These are phyloP conservation scores for Platalea minor DNA, from an alignment of 2,797 vertebrate genomes.

Conservation along the genomic window DNA sequence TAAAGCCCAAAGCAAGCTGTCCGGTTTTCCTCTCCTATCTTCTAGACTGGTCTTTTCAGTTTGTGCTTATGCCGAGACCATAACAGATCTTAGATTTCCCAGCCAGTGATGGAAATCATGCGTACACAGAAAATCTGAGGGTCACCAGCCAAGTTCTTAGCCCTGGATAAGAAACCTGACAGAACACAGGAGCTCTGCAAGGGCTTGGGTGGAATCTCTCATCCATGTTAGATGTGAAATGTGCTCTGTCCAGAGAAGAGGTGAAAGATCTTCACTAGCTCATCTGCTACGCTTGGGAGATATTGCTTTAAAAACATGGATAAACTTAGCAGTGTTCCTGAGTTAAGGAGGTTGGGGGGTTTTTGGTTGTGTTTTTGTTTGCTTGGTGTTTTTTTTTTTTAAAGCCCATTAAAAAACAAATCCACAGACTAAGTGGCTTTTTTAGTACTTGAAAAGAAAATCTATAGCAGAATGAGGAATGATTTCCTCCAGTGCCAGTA, in stretches of 20 bases:
- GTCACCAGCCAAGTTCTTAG: not conserved
- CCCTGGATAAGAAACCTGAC: not conserved
- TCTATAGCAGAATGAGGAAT: not conserved
- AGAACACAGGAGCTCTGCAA: not conserved
- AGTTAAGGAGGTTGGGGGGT: not conserved
- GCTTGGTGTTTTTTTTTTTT: not conserved
- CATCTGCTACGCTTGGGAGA: not conserved
- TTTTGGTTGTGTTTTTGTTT: no score
- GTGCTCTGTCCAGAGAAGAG: not conserved
- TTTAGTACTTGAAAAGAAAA: not conserved
- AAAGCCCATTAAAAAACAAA: not conserved
- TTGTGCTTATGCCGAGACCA: not conserved
- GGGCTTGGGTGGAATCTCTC: not conserved
- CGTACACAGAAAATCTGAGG: not conserved
- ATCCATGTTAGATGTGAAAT: not conserved
- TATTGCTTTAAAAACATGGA: not conserved
- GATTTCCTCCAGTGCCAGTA: not conserved
- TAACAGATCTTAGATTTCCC: not conserved
- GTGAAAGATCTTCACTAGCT: not conserved
- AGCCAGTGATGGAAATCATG: not conserved
- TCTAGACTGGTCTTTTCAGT: not conserved
- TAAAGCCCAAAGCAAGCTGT: constrained; percentile 6
- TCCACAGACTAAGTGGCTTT: not conserved
- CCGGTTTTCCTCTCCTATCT: not conserved
- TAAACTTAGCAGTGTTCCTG: not conserved